phyloP scores from a whole-genome alignment of 2,113 vertebrate genomes.

The Oryzias celebensis region DNA sequence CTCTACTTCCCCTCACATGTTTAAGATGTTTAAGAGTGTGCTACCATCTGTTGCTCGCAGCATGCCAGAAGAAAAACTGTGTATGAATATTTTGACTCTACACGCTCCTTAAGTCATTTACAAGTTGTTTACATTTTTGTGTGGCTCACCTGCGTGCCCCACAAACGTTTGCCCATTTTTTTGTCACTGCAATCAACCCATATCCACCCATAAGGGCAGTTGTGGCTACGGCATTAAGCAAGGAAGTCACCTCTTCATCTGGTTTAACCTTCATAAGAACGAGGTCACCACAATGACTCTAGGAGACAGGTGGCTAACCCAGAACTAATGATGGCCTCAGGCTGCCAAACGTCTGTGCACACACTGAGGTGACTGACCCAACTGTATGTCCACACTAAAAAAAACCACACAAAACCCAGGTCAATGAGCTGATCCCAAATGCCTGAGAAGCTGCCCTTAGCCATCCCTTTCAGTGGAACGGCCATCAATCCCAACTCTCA shows the following conservation, averaged over 20 bases:
- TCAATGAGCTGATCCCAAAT: constrained; percentile 16
- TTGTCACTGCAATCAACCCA: no score
- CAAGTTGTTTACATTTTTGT: no score
- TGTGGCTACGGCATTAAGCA: neutral
- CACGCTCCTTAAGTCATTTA: no score
- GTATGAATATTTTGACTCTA: no score
- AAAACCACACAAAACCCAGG: neutral
- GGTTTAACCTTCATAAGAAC: constrained; percentile 55
- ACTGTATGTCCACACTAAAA: neutral
- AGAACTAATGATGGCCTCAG: constrained; percentile 22
- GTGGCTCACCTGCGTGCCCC: no score
- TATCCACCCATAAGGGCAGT: no score
- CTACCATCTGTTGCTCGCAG: no score
- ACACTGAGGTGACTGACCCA: constrained; percentile 6
- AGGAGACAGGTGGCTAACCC: constrained; percentile 56
- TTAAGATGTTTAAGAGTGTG: no score
- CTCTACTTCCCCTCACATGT: no score
- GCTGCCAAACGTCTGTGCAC: constrained; percentile 19
- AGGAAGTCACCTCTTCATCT: constrained; percentile 10
- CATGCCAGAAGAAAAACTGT: no score
- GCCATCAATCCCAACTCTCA: constrained; percentile 38
- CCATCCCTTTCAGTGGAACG: neutral
- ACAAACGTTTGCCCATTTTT: no score
- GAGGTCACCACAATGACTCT: constrained; percentile 47
- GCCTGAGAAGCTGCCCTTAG: neutral